Percentiles rank a stretch among this genome's conserved stretches.
Conservation (phyloP, 2,113 vertebrate species). For the Oncorhynchus masou region DNA sequence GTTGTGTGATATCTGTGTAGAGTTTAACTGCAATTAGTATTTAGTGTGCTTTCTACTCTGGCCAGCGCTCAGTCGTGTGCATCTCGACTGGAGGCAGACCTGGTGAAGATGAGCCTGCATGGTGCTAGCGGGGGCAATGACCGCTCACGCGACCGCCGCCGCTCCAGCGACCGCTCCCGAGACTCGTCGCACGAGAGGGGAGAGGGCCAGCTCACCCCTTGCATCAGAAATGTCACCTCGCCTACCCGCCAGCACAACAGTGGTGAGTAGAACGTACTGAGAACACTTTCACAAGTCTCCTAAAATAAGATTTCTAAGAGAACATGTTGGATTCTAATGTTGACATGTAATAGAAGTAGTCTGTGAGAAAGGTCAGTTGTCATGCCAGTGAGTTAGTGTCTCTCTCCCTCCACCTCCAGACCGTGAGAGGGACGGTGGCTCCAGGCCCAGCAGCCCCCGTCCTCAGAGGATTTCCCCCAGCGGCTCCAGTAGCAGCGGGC, state of each 20-base stretch:
- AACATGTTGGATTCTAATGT: no score
- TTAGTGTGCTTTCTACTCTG: constrained; percentile 25
- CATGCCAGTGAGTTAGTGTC: neutral
- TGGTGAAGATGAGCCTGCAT: constrained; percentile 91
- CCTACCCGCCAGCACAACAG: constrained; percentile 91
- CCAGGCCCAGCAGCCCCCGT: constrained; percentile 90
- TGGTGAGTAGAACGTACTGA: constrained; percentile 73
- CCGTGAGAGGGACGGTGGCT: constrained; percentile 89
- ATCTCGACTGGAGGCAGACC: constrained; percentile 78
- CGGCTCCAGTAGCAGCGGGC: constrained; percentile 82
- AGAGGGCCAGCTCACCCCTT: constrained; percentile 95
- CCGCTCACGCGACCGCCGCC: constrained; percentile 45
- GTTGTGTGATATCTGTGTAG: neutral
- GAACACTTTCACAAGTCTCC: no score
- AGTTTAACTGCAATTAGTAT: neutral
- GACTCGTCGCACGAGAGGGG: constrained; percentile 95
- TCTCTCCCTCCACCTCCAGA: constrained; percentile 69
- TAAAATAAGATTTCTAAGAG: no score
- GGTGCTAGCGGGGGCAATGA: constrained; percentile 89
- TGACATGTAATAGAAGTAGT: no score
- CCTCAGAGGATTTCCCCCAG: constrained; percentile 90
- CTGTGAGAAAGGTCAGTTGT: neutral
- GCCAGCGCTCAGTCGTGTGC: constrained; percentile 78
- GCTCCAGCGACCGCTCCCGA: constrained; percentile 92
- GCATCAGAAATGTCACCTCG: constrained; percentile 96